A percentile compares a stretch with the other conserved stretches of the same genome.
Evolutionary conservation across 1,140 invertebrate genomes (phyloP).

Genomic region (Paraescarpia echinospica): DNA sequence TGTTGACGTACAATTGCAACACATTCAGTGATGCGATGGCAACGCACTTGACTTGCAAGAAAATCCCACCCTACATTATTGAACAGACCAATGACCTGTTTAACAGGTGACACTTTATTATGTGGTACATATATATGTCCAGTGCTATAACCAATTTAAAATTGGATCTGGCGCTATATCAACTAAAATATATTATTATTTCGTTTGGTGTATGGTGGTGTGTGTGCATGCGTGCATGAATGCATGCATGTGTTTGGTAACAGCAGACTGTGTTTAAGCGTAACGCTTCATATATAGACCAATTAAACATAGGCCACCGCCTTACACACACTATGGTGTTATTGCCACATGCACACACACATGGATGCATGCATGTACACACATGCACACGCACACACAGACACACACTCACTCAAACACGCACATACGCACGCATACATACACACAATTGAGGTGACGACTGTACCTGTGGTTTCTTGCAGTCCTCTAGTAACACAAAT

Average conservation of each 20-base stretch:
- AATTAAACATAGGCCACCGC: too few species aligned
- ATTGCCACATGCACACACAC: too few species aligned
- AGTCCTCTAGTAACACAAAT: not conserved
- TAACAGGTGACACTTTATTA: not conserved
- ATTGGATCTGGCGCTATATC: too few species aligned
- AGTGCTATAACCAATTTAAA: too few species aligned
- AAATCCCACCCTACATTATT: not conserved
- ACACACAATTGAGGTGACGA: not conserved
- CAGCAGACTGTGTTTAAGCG: not conserved
- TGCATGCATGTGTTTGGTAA: not conserved
- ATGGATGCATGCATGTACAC: too few species aligned
- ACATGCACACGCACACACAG: too few species aligned
- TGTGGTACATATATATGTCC: not conserved
- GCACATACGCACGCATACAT: too few species aligned
- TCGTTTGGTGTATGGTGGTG: not conserved
- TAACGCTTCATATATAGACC: not conserved
- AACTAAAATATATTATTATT: not conserved
- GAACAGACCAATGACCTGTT: not conserved
- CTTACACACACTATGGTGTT: too few species aligned
- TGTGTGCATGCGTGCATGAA: not conserved
- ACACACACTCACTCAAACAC: too few species aligned
- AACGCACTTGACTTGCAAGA: not conserved
- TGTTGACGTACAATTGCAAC: not conserved
- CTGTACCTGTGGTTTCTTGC: not conserved
- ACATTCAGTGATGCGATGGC: not conserved